Evolutionary conservation across 2,113 vertebrate species (phyloP).

Genomic region (Spermophilus dauricus): DNA sequence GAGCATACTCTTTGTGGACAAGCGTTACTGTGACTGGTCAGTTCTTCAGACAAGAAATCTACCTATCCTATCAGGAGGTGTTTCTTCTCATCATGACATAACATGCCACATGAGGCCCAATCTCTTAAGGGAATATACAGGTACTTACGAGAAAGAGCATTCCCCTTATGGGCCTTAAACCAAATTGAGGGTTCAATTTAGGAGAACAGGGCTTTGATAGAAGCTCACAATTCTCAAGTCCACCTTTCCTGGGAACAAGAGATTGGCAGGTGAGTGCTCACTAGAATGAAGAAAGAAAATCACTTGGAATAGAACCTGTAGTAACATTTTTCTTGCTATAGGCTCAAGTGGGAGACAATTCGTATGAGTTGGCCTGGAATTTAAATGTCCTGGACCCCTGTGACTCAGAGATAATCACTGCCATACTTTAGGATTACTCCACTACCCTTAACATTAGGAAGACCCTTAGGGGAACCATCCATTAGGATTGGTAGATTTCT

Average conservation of each 20-base stretch:
- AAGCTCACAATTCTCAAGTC: background rate
- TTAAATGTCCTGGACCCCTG: background rate
- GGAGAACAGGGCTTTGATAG: background rate
- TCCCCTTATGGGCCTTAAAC: background rate
- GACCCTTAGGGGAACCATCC: background rate
- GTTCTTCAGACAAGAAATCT: background rate
- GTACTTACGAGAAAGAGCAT: background rate
- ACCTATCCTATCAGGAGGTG: background rate
- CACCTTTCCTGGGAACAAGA: background rate
- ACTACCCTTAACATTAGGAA: background rate
- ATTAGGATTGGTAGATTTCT: background rate
- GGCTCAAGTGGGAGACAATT: background rate
- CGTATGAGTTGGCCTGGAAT: background rate
- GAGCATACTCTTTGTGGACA: background rate
- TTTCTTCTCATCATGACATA: background rate
- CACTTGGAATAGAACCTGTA: background rate
- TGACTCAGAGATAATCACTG: background rate
- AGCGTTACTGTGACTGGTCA: background rate
- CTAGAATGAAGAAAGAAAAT: background rate
- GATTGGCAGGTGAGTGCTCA: background rate
- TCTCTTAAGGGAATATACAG: accelerated
- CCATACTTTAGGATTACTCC: background rate
- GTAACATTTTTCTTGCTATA: background rate
- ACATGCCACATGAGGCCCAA: background rate
- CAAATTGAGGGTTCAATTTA: background rate